Base-by-base conservation (phyloP, 2,888 invertebrate genomes). In the Ceraclea dissimilis region DNA sequence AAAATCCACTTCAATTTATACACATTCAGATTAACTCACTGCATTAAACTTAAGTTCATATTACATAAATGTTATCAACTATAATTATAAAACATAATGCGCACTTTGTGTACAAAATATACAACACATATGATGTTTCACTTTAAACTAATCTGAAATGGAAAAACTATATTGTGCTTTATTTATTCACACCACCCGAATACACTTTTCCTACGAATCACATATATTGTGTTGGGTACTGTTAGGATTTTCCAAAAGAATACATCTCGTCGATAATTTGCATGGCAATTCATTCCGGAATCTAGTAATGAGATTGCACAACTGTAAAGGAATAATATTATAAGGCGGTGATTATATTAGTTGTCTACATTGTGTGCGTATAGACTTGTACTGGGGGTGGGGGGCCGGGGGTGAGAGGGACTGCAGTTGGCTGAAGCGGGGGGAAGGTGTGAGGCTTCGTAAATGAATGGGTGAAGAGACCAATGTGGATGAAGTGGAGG, bases 361-460 rank as follows among this genome's bases (percentile, higher is more conserved):
- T 39, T 39, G 39, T 39, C 13, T 39, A 39, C 2, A n/a, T n/a
- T 39, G 39, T 39, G 39, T 46, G 54, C 21, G 49, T 47, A 48
- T 34, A 19, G 34, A 21, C 17, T 31, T 2, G 46, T 18, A 16
- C 34, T 34, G 18, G 26, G 26, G 26, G 13, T 39, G 39, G 39
- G 16, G 39, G 8, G 2, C 2, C 2, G 58, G 48, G 33, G 55
- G 55, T 46, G 56, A 54, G 58, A 51, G 58, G 52, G 52, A 58
- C 58, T 58, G 58, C 58, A 58, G 58, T 49, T 56, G 56, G 51
- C 54, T 21, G 49, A 49, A 50, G 13, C 43, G 54, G 49, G 49
- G 54, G 54, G 18, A 33, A 21, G 53, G 46, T 46, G 46, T 46
- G 46, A 20, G 19, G 18, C 47, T 20, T 26, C 11, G 49, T 26